Conservation (phyloP, 2,113 vertebrate genomes). For the Thalassarche chlororhynchos region DNA sequence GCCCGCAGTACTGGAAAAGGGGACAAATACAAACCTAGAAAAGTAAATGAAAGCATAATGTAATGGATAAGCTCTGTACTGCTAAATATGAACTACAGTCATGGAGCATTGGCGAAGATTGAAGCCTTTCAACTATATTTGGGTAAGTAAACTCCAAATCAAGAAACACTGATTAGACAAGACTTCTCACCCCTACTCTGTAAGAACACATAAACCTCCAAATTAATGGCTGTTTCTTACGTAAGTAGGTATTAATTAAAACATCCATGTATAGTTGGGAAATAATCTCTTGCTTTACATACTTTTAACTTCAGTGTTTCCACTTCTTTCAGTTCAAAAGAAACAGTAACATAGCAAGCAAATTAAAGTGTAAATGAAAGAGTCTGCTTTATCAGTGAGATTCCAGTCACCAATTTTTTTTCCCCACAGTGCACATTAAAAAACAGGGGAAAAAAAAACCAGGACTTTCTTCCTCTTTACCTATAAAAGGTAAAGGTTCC, state of each 20-base stretch:
- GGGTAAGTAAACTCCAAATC: neutral
- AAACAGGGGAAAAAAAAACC: rapidly evolving
- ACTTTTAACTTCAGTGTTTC: neutral
- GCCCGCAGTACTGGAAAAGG: neutral
- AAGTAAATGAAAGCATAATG: neutral
- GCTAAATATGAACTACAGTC: neutral
- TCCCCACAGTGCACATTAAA: neutral
- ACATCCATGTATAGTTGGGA: neutral
- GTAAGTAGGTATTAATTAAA: neutral
- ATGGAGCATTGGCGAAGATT: neutral
- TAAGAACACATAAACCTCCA: neutral
- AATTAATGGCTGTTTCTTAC: neutral
- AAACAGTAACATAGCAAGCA: neutral
- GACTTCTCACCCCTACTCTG: neutral
- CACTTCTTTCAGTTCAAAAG: neutral
- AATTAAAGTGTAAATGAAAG: neutral
- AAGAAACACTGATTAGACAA: neutral
- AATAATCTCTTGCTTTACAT: neutral
- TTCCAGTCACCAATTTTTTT: neutral
- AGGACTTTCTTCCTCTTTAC: neutral
- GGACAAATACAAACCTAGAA: neutral
- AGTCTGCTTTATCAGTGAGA: neutral
- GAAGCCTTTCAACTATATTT: neutral
- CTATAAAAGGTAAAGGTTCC: neutral
- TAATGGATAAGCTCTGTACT: neutral